Evolutionary conservation across 2,797 vertebrate species (phyloP).

Genomic region (Chrosomus eos): DNA sequence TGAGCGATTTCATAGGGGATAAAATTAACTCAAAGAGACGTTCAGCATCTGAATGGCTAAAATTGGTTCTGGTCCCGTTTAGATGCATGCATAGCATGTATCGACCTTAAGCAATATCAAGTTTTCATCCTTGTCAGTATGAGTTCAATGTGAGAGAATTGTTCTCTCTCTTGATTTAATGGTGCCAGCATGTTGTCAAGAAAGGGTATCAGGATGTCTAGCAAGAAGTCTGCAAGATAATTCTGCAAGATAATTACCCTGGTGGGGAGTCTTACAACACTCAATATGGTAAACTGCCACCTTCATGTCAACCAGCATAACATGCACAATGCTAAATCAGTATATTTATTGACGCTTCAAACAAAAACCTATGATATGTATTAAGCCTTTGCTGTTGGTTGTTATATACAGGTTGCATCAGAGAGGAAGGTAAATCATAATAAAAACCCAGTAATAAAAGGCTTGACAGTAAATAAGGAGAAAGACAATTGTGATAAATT

Average conservation of each 20-base stretch:
- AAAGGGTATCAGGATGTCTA: conserved; percentile 49
- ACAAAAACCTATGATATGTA: conserved; percentile 27
- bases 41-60: conserved; percentile 31
- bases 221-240: conserved; percentile 52
- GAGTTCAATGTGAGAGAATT: conserved; percentile 45
- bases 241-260: conserved; percentile 59
- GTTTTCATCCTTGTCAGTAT: conserved; percentile 49
- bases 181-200: conserved; percentile 51
- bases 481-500: not conserved
- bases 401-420: not conserved
- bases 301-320: conserved; percentile 27
- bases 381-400: not conserved
- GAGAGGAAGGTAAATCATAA: conserved; percentile 9
- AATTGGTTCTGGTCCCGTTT: not conserved
- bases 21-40: conserved; percentile 30
- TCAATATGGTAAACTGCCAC: conserved; percentile 51
- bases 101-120: conserved; percentile 40
- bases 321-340: conserved; percentile 42
- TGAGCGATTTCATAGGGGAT: conserved; percentile 20
- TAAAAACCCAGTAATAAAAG: conserved; percentile 1
- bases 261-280: conserved; percentile 51
- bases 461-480: not conserved
- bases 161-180: conserved; percentile 56
- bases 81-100: conserved; percentile 19
- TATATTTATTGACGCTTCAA: conserved; percentile 32